These are phyloP conservation scores for Plebejus melissa DNA, from an alignment of 2,888 invertebrate genomes.

Conservation along the genomic window DNA sequence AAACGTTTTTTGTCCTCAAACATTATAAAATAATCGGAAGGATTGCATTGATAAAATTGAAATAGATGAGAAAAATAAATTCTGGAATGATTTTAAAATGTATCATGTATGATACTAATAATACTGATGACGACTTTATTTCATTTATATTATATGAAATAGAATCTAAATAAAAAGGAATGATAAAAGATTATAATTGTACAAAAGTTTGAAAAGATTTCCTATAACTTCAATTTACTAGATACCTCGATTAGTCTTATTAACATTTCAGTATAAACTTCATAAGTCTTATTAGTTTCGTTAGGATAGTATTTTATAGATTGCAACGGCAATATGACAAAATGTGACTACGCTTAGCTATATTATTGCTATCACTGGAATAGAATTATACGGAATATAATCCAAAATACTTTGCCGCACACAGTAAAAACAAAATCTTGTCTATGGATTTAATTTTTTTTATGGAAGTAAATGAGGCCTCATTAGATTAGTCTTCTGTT, in stretches of 20 bases:
- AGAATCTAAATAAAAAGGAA: background rate
- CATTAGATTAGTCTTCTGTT: background rate
- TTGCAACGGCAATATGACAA: background rate
- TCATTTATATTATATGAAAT: background rate
- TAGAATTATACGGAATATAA: background rate
- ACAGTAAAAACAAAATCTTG: background rate
- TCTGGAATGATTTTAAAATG: background rate
- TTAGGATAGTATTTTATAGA: background rate
- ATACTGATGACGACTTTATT: background rate
- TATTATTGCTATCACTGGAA: background rate
- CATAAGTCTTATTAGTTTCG: background rate
- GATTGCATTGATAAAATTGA: background rate
- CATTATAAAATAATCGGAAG: background rate
- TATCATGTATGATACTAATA: background rate
- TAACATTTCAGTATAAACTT: background rate
- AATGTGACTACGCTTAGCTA: background rate
- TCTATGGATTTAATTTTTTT: background rate
- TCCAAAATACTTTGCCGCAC: background rate
- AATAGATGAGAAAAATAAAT: background rate
- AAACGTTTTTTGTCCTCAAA: background rate
- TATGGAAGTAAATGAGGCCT: background rate
- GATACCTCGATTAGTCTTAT: background rate
- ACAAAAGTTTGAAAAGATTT: background rate
- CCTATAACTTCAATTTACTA: background rate
- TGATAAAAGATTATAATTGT: slow-evolving; percentile 2